Evolutionary conservation across 30 jellyfish, hydroid and myxozoan genomes (phyloP).

Genomic region (Cassiopea andromeda): DNA sequence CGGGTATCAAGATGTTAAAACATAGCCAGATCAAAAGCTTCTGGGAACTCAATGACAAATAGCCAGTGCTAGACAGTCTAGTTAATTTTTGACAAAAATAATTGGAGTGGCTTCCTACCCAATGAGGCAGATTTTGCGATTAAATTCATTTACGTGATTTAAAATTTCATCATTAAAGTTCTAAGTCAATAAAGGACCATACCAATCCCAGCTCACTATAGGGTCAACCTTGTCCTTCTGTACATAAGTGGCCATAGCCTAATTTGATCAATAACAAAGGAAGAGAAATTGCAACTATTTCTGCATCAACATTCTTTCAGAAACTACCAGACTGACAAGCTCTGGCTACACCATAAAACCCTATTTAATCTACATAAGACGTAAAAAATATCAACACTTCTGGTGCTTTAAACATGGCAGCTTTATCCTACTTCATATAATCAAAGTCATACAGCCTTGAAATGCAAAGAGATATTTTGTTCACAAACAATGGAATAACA

Average conservation of each 20-base stretch:
- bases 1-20: constrained; percentile 7
- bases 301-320: neutral
- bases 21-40: neutral
- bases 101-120: too few species aligned
- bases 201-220: too few species aligned
- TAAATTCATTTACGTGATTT: too few species aligned
- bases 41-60: neutral
- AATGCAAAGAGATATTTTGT: neutral
- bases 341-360: neutral
- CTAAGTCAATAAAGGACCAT: too few species aligned
- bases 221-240: too few species aligned
- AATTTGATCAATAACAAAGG: neutral
- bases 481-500: neutral
- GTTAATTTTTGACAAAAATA: neutral
- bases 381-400: neutral
- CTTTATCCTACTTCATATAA: neutral
- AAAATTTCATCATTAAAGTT: too few species aligned
- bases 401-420: neutral
- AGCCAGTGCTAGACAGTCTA: neutral
- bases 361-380: neutral
- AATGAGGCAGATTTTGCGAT: too few species aligned
- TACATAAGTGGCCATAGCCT: too few species aligned
- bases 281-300: neutral
- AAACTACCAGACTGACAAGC: neutral
- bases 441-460: neutral